Evolutionary conservation across 2,797 vertebrate species (phyloP).

Genomic region (Tauraco hartlaubi): DNA sequence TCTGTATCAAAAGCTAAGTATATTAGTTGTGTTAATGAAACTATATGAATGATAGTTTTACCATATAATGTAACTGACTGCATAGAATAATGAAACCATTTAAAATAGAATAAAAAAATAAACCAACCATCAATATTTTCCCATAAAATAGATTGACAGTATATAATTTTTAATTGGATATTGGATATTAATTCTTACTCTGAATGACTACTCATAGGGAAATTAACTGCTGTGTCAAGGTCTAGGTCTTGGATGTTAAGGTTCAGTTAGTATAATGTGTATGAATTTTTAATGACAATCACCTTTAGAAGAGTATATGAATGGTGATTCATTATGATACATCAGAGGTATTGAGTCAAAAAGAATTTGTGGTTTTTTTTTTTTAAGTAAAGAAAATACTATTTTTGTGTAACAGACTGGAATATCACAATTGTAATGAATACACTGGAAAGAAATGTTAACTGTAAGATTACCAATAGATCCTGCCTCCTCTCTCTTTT

Average conservation of each 20-base stretch:
- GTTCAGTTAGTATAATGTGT: not conserved
- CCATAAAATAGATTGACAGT: not conserved
- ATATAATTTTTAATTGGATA: not conserved
- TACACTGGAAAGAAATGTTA: not conserved
- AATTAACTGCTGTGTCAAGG: not conserved
- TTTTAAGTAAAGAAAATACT: not conserved
- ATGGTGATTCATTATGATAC: not conserved
- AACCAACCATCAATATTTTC: accelerated
- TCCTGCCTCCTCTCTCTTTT: not conserved
- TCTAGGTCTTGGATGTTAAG: not conserved
- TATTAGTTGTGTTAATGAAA: not conserved
- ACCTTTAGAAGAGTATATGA: not conserved
- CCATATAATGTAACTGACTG: not conserved
- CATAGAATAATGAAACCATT: not conserved
- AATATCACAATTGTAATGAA: not conserved
- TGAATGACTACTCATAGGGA: not conserved
- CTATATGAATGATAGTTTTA: not conserved
- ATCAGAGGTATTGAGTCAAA: not conserved
- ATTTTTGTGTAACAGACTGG: not conserved
- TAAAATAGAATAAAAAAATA: not conserved
- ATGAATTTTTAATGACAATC: not conserved
- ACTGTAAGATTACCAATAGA: not conserved
- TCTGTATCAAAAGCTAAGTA: not conserved
- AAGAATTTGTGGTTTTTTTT: accelerated
- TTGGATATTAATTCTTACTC: not conserved